Evolutionary conservation across 2,797 vertebrate genomes (phyloP), one percentile per base, ranked within the genome.

Genomic region (Microchirus variegatus): DNA sequence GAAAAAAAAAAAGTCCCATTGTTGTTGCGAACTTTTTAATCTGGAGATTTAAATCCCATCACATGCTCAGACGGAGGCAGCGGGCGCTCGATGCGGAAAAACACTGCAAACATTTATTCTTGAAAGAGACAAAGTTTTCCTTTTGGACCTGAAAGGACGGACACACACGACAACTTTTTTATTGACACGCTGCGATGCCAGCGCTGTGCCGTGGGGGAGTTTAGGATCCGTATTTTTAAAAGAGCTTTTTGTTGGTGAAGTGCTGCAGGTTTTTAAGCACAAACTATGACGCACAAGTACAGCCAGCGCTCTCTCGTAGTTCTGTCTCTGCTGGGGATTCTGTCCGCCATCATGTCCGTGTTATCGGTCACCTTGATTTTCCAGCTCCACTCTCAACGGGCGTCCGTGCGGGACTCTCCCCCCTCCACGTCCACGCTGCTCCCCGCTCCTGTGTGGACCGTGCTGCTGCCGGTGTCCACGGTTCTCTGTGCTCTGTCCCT

Each of bases 361-460:
- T 83, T 97, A 59, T 94, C 95, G 49, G 94, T 94, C 59, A 89
- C 92, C 77, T 84, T 98, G 81, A 92, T 98, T 72, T 95, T 95
- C 80, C 96, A 96, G 90, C 90, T 96, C 5, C 94, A 94, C 70
- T 80, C 91, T 3, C 93, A 90, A 4, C 91, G 91, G 62, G 60
- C 78, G 3, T 81, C 81, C 0, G 80, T 85, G 37, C 92, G 73
- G 81, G 87, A 81, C 35, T 62, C 77, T 38, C 82, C 62, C 1
- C 1, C 55, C 4, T 53, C 82, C 60, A 16, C 51, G 15, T 58
- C 86, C 11, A 10, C 75, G 57, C 50, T 87, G 9, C 11, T 95
- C 0, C 88, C 93, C 1, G 83, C 82, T 31, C 78, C 73, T 0
- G 78, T 94, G 3, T 86, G 90, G 54, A 83, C 87, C 12, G 89